Evolutionary conservation across 1,140 invertebrate species (phyloP).

Genomic region (Euura lappo): DNA sequence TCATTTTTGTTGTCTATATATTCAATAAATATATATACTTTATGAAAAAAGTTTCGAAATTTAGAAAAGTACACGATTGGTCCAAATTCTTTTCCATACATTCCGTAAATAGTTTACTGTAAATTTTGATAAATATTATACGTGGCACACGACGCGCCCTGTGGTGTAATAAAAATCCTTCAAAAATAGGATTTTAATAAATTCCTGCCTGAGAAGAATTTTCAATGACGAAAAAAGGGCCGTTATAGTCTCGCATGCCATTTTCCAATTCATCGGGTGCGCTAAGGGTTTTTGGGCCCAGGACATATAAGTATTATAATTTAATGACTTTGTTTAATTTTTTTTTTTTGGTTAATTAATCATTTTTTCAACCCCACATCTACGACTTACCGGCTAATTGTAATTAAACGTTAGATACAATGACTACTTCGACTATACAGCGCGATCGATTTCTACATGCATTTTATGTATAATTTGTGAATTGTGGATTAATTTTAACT

Average conservation of each 20-base stretch:
- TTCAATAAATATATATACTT: no score
- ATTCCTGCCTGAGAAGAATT: neutral
- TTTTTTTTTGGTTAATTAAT: neutral
- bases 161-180: neutral
- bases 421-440: neutral
- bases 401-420: neutral
- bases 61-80: constrained; percentile 18
- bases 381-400: neutral
- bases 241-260: neutral
- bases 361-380: constrained; percentile 11
- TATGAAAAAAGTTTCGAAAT: constrained; percentile 2
- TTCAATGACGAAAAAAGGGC: neutral
- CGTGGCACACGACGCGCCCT: neutral
- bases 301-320: neutral
- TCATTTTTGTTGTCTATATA: no score
- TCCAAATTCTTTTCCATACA: constrained; percentile 10
- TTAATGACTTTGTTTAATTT: neutral
- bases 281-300: constrained; percentile 16
- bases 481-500: neutral
- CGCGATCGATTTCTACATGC: no score
- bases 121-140: neutral
- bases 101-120: neutral
- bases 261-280: constrained; percentile 21
- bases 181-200: neutral
- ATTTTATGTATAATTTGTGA: neutral